phyloP scores from a whole-genome alignment of 2,888 invertebrate species.

The Epinotia demarniana region DNA sequence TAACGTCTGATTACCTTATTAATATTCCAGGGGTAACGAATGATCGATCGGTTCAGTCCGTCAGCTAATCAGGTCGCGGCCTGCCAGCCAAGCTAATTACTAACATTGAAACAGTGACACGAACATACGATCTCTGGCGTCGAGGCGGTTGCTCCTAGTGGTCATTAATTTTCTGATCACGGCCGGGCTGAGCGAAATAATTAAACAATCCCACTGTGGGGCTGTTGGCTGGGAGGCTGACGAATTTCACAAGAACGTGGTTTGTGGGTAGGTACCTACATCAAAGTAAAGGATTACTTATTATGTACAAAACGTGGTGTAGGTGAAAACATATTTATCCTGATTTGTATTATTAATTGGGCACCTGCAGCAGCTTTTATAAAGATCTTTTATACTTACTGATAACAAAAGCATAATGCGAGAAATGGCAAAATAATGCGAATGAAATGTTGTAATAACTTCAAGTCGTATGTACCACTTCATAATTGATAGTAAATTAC shows the following conservation, averaged over 20 bases:
- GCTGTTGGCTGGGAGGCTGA: slow-evolving; percentile 65
- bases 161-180: slow-evolving; percentile 77
- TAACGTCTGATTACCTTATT: slow-evolving; percentile 18
- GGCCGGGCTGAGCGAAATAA: slow-evolving; percentile 74
- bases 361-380: no score
- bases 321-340: no score
- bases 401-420: no score
- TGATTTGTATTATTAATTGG: no score
- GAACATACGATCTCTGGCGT: slow-evolving; percentile 43
- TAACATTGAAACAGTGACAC: slow-evolving; percentile 42
- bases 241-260: slow-evolving; percentile 65
- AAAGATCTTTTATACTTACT: no score
- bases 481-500: no score
- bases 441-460: no score
- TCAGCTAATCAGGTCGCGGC: slow-evolving; percentile 41
- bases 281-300: background rate
- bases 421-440: no score
- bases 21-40: slow-evolving; percentile 33
- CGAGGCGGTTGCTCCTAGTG: slow-evolving; percentile 57
- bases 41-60: slow-evolving; percentile 28
- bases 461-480: no score
- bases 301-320: no score
- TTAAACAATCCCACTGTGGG: slow-evolving; percentile 77
- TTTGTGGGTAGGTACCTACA: slow-evolving; percentile 12
- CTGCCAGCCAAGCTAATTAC: slow-evolving; percentile 34